Base-by-base conservation (phyloP, 2,888 invertebrate genomes). In the Macrophya annulata region DNA sequence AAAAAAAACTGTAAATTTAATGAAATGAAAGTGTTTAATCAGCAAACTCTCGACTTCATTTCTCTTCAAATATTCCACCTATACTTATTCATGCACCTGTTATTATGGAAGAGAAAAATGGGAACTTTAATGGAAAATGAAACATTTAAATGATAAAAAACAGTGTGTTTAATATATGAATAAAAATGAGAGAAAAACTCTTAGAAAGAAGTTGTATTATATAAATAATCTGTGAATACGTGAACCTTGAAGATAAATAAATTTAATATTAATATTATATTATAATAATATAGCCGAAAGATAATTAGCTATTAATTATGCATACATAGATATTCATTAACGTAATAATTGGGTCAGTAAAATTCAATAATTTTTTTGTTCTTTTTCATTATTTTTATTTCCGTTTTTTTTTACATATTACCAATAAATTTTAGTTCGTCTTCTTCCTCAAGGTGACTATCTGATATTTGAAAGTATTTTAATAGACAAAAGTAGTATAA, bases 221-320 rank as follows among this genome's bases (percentile, higher is more conserved):
- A 79, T 15, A 40, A 55, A 79, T 79, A 1, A 55, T 79, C 55
- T 79, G 79, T 79, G 79, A 79, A 79, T 79, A 79, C 55, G 55
- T 79, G 79, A 79, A 79, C 25, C 25, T 79, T 45, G 48, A 77
- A 37, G 21, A 79, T 43, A 21, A 79, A 79, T 79, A 55, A 55
- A 79, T 79, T 79, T 55, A 51, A 59, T n/a, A 55, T 59, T 79
- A 79, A 79, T 79, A 79, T 79, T 79, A 79, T 79, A 59, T 79
- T 79, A 55, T 79, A 59, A 51, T 37, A 37, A 25, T 25, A 25
- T 68, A 17, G 17, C 5, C 25, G 48, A 48, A 48, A 48, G 1
- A 48, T 48, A 48, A 48, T 48, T 9, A 48, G 65, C 9, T 65
- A 65, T 17, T 71, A 25, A 71, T 71, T 17, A 71, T 37, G 1